These are phyloP conservation scores for Cheilosia urbana DNA, from an alignment of 2,888 invertebrate species.

Conservation along the genomic window DNA sequence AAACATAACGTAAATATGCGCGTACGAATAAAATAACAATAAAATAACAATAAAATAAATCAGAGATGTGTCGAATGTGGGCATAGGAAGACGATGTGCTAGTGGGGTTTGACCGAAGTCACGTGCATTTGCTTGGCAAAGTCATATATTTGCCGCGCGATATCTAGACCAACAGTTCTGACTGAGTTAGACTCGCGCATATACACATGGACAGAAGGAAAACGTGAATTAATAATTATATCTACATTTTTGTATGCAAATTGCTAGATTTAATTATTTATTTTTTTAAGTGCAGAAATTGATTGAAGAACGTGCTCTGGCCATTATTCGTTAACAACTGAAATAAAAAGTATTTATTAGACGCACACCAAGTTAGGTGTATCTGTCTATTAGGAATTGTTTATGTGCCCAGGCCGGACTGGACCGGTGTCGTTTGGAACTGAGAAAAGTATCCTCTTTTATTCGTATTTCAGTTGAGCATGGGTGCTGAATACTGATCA, in stretches of 20 bases:
- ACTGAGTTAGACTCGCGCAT: background rate
- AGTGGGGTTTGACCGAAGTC: slow-evolving; percentile 45
- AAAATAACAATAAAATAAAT: slow-evolving; percentile 33
- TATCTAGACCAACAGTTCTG: slow-evolving; percentile 8
- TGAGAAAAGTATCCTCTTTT: background rate
- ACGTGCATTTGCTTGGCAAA: slow-evolving; percentile 59
- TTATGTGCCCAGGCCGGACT: too few relatives aligned
- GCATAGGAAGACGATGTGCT: background rate
- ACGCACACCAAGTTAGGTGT: too few relatives aligned
- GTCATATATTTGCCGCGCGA: slow-evolving; percentile 7
- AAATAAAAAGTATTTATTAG: background rate
- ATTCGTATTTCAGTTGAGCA: background rate
- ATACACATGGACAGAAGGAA: background rate
- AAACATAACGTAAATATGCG: slow-evolving; percentile 11
- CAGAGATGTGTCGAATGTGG: slow-evolving; percentile 24
- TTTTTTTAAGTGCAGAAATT: slow-evolving; percentile 10
- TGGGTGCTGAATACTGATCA: too few relatives aligned
- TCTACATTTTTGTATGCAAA: slow-evolving; percentile 3
- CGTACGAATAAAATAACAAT: slow-evolving; percentile 7
- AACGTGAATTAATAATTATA: slow-evolving; percentile 16
- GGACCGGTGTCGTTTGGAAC: too few relatives aligned
- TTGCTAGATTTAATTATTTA: background rate
- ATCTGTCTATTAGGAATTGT: background rate
- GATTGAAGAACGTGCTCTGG: slow-evolving; percentile 9
- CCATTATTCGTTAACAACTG: slow-evolving; percentile 6